A percentile compares a stretch with the other conserved stretches of the same genome.
Evolutionary conservation across 2,113 vertebrate species (phyloP).

Genomic region (Proterorhinus semilunaris): DNA sequence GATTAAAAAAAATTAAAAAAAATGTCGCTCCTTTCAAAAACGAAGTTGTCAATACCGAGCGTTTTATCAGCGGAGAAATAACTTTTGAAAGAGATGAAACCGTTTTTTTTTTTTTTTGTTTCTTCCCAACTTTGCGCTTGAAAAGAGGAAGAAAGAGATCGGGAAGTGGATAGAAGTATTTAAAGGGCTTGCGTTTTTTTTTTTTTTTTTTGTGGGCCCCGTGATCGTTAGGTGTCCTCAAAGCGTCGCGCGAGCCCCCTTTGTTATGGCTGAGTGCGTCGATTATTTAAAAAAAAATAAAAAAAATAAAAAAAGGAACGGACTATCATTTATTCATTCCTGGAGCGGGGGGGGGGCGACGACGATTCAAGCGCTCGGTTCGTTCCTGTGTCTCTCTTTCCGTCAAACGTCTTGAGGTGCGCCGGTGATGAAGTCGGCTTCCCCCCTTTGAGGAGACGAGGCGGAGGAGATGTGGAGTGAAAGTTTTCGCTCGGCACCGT

Average conservation of each 20-base stretch:
- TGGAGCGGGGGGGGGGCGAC: no score
- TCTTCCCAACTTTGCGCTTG: slow-evolving; percentile 64
- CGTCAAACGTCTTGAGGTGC: slow-evolving; percentile 60
- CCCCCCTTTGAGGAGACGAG: slow-evolving; percentile 61
- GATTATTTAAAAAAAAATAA: no score
- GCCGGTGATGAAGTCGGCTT: slow-evolving; percentile 68
- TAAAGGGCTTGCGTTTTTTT: slow-evolving; percentile 52
- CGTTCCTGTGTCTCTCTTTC: no score
- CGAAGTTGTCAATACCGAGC: slow-evolving; percentile 66
- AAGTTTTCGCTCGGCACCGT: slow-evolving; percentile 48
- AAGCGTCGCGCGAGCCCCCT: slow-evolving; percentile 75
- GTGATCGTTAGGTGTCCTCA: slow-evolving; percentile 77
- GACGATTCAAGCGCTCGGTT: no score
- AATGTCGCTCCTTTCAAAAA: slow-evolving; percentile 72
- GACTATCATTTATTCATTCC: slow-evolving; percentile 79
- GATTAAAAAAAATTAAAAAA: no score
- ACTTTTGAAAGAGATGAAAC: slow-evolving; percentile 72
- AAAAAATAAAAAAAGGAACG: slow-evolving; percentile 44
- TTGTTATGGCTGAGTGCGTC: slow-evolving; percentile 68
- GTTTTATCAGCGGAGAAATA: slow-evolving; percentile 72
- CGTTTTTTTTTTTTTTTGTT: slow-evolving; percentile 29
- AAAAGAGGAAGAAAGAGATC: slow-evolving; percentile 61
- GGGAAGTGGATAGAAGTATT: slow-evolving; percentile 65
- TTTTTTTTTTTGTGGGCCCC: slow-evolving; percentile 49
- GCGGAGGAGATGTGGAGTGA: slow-evolving; percentile 42